phyloP scores from a whole-genome alignment of 2,797 vertebrate genomes.

The Sebastes hubbsi region DNA sequence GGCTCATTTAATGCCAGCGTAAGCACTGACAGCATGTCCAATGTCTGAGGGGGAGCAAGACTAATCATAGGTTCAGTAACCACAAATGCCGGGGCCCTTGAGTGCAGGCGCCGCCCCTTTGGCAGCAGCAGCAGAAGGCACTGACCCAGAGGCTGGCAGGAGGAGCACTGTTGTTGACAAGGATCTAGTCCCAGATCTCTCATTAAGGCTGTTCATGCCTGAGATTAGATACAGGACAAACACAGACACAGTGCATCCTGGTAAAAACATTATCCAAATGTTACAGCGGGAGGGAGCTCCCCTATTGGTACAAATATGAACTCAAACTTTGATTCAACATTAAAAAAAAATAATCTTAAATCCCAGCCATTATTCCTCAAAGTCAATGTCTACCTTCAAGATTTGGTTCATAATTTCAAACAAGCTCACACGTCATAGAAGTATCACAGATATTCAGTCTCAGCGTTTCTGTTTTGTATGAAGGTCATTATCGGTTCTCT shows the following conservation, averaged over 20 bases:
- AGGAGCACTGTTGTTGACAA: slow-evolving; percentile 72
- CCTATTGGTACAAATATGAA: slow-evolving; percentile 51
- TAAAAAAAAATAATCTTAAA: background rate
- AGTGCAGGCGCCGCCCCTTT: slow-evolving; percentile 66
- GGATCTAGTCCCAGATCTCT: slow-evolving; percentile 71
- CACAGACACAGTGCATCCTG: slow-evolving; percentile 44
- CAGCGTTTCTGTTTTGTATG: slow-evolving; percentile 14
- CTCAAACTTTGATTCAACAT: background rate
- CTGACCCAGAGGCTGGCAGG: slow-evolving; percentile 65
- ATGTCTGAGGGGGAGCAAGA: slow-evolving; percentile 67
- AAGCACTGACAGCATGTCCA: slow-evolving; percentile 44
- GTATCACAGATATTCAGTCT: slow-evolving; percentile 7
- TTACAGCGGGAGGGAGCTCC: slow-evolving; percentile 43
- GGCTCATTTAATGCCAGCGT: slow-evolving; percentile 42
- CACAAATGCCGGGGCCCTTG: slow-evolving; percentile 54
- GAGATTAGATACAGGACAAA: slow-evolving; percentile 65
- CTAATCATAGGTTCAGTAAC: slow-evolving; percentile 71
- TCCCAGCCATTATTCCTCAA: background rate
- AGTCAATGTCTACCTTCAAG: background rate
- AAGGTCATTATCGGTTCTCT: slow-evolving; percentile 12
- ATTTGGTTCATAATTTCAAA: slow-evolving; percentile 4
- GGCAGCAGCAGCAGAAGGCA: slow-evolving; percentile 59
- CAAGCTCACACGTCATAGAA: slow-evolving; percentile 1
- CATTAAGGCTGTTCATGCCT: slow-evolving; percentile 73
- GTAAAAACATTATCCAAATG: slow-evolving; percentile 40